These are phyloP conservation scores for Anguilla japonica DNA, from an alignment of 2,113 vertebrate genomes.

Conservation along the genomic window DNA sequence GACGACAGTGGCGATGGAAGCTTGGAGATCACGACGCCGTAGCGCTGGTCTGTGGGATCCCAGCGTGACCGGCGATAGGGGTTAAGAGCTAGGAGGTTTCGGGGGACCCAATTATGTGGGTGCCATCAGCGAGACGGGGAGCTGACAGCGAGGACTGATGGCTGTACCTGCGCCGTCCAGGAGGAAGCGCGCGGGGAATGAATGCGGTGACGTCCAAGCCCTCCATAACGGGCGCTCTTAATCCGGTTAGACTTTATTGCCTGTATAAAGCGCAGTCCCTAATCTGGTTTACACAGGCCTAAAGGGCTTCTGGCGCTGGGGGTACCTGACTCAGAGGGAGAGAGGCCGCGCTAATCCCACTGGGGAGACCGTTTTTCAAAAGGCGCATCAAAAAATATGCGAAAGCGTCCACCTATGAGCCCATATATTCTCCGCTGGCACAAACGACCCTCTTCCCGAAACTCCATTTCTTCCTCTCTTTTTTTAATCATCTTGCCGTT, in stretches of 20 bases:
- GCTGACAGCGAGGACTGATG: constrained; percentile 86
- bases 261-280: constrained; percentile 79
- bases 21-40: too few species aligned
- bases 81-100: not conserved
- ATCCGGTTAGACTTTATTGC: constrained; percentile 95
- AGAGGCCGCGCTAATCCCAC: not conserved
- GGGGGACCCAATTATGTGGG: not conserved
- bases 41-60: not conserved
- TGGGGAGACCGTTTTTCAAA: not conserved
- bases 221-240: constrained; percentile 74
- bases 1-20: too few species aligned
- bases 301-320: constrained; percentile 63
- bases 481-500: not conserved
- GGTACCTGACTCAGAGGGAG: not conserved
- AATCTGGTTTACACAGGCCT: constrained; percentile 90
- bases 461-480: not conserved
- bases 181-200: constrained; percentile 87
- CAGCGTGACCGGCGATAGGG: not conserved
- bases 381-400: not conserved
- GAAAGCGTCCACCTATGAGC: not conserved
- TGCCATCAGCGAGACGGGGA: not conserved
- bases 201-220: constrained; percentile 74
- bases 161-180: constrained; percentile 76
- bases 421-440: not conserved
- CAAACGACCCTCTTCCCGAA: not conserved